Evolutionary conservation across 2,888 invertebrate species (phyloP).

Genomic region (Athalia cordata): DNA sequence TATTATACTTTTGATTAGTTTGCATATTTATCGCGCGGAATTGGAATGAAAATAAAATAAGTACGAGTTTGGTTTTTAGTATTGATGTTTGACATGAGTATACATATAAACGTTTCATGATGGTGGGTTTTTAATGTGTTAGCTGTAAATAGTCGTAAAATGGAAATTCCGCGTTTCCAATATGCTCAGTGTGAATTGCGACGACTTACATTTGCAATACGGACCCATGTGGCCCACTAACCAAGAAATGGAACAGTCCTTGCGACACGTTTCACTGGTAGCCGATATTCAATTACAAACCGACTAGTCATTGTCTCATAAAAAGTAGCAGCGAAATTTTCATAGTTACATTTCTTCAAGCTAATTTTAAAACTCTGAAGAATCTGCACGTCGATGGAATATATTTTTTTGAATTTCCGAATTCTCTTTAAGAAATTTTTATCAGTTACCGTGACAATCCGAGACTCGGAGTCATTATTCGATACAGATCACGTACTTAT

Average conservation of each 20-base stretch:
- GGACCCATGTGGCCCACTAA: slow-evolving; percentile 19
- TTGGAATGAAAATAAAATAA: background rate
- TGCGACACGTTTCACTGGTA: slow-evolving; percentile 5
- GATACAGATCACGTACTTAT: too few species aligned
- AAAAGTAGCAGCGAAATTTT: too few species aligned
- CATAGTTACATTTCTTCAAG: too few species aligned
- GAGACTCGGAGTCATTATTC: too few species aligned
- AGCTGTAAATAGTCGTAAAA: slow-evolving; percentile 42
- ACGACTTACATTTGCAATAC: slow-evolving; percentile 14
- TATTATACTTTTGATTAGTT: background rate
- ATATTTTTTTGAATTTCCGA: too few species aligned
- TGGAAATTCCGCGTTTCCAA: slow-evolving; percentile 3
- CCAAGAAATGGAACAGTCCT: slow-evolving; percentile 24
- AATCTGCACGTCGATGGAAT: too few species aligned
- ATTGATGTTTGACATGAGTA: background rate
- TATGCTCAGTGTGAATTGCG: slow-evolving; percentile 3
- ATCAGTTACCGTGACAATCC: too few species aligned
- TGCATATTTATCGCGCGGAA: too few species aligned
- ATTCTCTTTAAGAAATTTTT: too few species aligned
- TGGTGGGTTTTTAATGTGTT: background rate
- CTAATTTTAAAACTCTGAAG: too few species aligned
- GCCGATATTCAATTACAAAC: background rate
- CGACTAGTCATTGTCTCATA: too few species aligned
- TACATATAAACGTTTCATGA: background rate
- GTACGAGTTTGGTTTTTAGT: background rate